Conservation (phyloP, 2,888 invertebrate genomes). For the Eupithecia exiguata region DNA sequence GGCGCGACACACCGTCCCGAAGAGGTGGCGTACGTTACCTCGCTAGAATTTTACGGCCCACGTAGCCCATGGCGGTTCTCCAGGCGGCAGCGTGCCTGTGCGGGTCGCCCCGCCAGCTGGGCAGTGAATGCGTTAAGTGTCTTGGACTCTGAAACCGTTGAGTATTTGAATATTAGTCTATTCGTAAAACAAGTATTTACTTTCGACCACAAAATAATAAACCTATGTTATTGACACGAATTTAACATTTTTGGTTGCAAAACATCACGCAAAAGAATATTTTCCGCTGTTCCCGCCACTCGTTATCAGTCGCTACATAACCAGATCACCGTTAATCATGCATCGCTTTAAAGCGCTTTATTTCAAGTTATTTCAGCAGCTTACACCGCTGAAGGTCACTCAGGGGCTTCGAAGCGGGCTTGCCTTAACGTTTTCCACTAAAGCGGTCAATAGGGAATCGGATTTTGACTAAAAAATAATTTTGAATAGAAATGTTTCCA, state of each 20-base stretch:
- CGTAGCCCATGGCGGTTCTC: too few species aligned
- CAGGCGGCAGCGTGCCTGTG: too few species aligned
- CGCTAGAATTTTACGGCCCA: too few species aligned
- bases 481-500: too few species aligned
- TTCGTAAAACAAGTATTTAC: too few species aligned
- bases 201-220: not conserved
- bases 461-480: too few species aligned
- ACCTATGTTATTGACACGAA: not conserved
- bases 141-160: not conserved
- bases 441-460: not conserved
- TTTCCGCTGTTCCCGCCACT: not conserved
- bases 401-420: slow-evolving; percentile 56
- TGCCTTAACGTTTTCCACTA: slow-evolving; percentile 43
- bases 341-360: slow-evolving; percentile 41
- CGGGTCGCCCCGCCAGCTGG: too few species aligned
- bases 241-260: not conserved
- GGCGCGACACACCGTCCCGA: too few species aligned
- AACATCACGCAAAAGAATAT: not conserved
- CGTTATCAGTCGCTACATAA: slow-evolving; percentile 18
- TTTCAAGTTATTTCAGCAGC: slow-evolving; percentile 40
- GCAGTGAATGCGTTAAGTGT: not conserved
- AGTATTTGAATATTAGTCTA: not conserved
- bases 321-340: slow-evolving; percentile 40
- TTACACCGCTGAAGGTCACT: slow-evolving; percentile 52
- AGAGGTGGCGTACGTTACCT: too few species aligned